Percentiles rank a stretch among this genome's conserved stretches.
Evolutionary conservation across 2,113 vertebrate species (phyloP).

Genomic region (Ploceus nigricollis): DNA sequence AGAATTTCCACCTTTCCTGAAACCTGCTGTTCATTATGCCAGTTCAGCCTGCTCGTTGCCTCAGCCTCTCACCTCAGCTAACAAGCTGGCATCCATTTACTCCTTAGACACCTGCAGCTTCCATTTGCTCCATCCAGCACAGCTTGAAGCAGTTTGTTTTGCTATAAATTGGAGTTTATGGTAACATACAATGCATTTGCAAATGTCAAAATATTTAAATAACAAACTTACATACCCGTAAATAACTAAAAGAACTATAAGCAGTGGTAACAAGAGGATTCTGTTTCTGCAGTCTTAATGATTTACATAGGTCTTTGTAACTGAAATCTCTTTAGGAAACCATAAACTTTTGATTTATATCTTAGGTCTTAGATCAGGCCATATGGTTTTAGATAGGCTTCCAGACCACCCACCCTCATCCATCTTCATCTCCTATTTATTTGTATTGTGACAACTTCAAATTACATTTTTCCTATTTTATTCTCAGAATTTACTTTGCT

Average conservation of each 20-base stretch:
- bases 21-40: neutral
- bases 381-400: constrained; percentile 11
- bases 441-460: constrained; percentile 15
- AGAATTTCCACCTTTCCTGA: neutral
- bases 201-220: constrained; percentile 61
- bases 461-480: constrained; percentile 1
- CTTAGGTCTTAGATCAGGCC: neutral
- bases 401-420: neutral
- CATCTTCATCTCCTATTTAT: neutral
- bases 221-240: neutral
- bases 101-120: constrained; percentile 39
- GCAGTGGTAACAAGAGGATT: neutral
- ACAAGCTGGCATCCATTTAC: constrained; percentile 39
- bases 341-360: neutral
- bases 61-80: constrained; percentile 22
- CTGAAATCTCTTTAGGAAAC: neutral
- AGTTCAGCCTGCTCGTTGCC: neutral
- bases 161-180: constrained; percentile 28
- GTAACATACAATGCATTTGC: constrained; percentile 3
- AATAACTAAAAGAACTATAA: neutral
- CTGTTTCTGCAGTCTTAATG: neutral
- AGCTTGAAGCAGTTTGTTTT: constrained; percentile 40
- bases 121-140: constrained; percentile 15
- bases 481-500: neutral
- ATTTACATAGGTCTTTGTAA: neutral